These are phyloP conservation scores for Cirrhinus molitorella DNA, from an alignment of 2,797 vertebrate genomes.

Conservation along the genomic window DNA sequence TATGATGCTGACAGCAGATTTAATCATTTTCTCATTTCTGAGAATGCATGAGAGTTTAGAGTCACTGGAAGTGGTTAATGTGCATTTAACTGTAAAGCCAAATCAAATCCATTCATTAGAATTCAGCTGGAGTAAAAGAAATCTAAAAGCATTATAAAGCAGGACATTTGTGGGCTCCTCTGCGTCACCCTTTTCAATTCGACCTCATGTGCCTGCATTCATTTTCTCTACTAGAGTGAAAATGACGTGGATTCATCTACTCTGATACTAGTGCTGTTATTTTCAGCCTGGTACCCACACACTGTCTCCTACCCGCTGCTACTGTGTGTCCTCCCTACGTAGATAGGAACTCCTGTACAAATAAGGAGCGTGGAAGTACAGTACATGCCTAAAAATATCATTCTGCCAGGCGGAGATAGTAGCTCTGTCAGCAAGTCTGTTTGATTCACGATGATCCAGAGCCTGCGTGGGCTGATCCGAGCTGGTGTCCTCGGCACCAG, in stretches of 20 bases:
- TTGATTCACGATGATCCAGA: conserved; percentile 66
- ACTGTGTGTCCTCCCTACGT: conserved; percentile 57
- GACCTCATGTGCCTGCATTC: conserved; percentile 21
- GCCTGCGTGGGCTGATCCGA: conserved; percentile 75
- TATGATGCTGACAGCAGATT: neutral
- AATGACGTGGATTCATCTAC: conserved; percentile 33
- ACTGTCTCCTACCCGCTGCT: conserved; percentile 62
- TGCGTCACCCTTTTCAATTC: conserved; percentile 10
- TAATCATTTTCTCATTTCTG: neutral
- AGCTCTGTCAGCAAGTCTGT: conserved; percentile 66
- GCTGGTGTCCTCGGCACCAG: conserved; percentile 64
- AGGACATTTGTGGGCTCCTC: neutral
- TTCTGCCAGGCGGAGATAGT: conserved; percentile 64
- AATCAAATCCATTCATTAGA: neutral
- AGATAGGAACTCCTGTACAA: conserved; percentile 63
- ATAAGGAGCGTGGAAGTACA: conserved; percentile 75
- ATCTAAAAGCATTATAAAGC: too few relatives aligned
- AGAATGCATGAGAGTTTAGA: neutral
- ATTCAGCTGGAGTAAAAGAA: neutral
- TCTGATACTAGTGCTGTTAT: conserved; percentile 43
- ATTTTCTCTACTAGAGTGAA: neutral
- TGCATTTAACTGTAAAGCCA: neutral
- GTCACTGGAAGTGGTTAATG: neutral
- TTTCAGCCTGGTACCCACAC: conserved; percentile 66
- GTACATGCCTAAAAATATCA: conserved; percentile 73